Conservation (phyloP, 2,888 invertebrate genomes). For the Epinotia nisella region DNA sequence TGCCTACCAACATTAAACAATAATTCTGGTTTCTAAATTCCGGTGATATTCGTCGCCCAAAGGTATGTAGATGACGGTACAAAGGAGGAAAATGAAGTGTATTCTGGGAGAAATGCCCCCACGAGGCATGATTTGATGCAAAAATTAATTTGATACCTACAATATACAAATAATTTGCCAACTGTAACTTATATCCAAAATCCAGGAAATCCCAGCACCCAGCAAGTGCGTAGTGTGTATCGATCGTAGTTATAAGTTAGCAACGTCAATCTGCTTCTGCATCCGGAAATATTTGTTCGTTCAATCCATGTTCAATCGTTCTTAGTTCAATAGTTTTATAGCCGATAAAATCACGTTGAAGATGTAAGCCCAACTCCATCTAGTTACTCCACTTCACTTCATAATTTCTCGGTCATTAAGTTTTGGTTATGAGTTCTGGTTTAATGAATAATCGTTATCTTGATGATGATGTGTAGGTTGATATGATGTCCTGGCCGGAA, state of each 20-base stretch:
- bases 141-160: neutral
- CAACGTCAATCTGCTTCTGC: neutral
- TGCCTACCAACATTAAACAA: neutral
- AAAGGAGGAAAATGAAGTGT: too few species aligned
- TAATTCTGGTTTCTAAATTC: neutral
- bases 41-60: too few species aligned
- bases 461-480: too few species aligned
- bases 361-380: neutral
- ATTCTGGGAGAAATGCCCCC: too few species aligned
- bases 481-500: too few species aligned
- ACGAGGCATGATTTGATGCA: too few species aligned
- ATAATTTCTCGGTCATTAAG: slow-evolving; percentile 10
- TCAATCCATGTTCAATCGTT: too few species aligned
- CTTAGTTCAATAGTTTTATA: slow-evolving; percentile 10
- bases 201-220: too few species aligned
- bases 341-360: neutral
- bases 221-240: too few species aligned
- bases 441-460: neutral
- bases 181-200: too few species aligned
- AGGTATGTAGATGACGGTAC: too few species aligned
- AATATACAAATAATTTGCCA: neutral
- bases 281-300: neutral
- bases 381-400: neutral
- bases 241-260: too few species aligned
- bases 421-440: neutral